Conservation (phyloP, 2,113 vertebrate genomes). For the Chrysemys picta region DNA sequence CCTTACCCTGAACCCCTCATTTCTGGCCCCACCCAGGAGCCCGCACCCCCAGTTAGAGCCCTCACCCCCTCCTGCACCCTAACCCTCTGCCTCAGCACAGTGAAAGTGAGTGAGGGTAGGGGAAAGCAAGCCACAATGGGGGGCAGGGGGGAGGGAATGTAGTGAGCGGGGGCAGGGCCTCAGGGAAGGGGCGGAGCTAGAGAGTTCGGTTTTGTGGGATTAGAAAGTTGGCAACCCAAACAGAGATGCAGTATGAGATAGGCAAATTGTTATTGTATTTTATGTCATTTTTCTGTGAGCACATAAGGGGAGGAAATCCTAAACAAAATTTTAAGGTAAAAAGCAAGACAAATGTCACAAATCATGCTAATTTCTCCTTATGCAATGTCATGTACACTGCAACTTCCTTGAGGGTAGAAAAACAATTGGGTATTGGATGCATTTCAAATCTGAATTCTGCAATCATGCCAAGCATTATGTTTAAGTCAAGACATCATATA, state of each 20-base stretch:
- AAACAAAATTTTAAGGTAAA: background rate
- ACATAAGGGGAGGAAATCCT: background rate
- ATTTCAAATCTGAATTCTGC: background rate
- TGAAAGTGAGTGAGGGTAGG: too few species aligned
- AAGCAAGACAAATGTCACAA: background rate
- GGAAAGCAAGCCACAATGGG: too few species aligned
- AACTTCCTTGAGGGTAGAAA: background rate
- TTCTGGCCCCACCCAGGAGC: too few species aligned
- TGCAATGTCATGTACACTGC: background rate
- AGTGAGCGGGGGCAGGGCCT: too few species aligned
- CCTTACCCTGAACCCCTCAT: too few species aligned
- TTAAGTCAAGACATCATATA: background rate
- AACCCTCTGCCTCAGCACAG: too few species aligned
- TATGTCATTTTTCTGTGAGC: background rate
- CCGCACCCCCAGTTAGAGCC: too few species aligned
- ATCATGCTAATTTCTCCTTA: background rate
- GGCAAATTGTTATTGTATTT: background rate
- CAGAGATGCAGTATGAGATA: background rate
- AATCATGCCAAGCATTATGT: background rate
- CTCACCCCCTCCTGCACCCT: too few species aligned
- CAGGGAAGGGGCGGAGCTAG: too few species aligned
- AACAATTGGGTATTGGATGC: background rate
- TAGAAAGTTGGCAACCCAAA: background rate
- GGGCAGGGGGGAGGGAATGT: too few species aligned
- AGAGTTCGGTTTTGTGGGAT: too few species aligned